Evolutionary conservation across 2,888 invertebrate genomes (phyloP), one percentile per base, ranked within the genome.

Genomic region (Lordiphosa andalusiaca): DNA sequence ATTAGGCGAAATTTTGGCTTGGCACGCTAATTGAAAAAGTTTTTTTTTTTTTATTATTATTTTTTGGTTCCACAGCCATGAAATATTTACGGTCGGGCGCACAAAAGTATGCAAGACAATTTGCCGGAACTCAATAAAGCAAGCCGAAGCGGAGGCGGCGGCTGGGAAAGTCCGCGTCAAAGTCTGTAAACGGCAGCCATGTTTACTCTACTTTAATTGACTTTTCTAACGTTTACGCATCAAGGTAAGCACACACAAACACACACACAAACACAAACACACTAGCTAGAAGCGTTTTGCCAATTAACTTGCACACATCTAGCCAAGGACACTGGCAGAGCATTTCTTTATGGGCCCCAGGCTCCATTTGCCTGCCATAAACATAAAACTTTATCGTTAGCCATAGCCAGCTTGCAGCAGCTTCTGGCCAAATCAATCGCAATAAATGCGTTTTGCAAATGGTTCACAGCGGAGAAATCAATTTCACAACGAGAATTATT

Each of bases 161-260:
- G 25, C 13, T 4, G 12, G 19, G 50, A 9, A 21, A 36, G 35
- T 23, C 35, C 19, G 35, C 36, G 23, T 12, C 3, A 12, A 12
- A 25, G 25, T 21, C 23, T 23, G 16, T 48, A 7, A 42, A 16
- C 21, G 38, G 39, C 33, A 36, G 25, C 41, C 47, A 30, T 59
- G 57, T 67, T 68, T 46, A 55, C 55, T 63, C 48, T 35, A 16
- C 16, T 58, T 67, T 67, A 68, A 69, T 69, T 61, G 53, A 52
- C 48, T 62, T 66, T 67, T 56, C 62, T 69, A 58, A 56, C 60
- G 61, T 56, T 58, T 69, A 71, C 71, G 69, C 69, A 55, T 16
- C 19, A 58, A 19, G 37, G 44, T 21, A 19, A 41, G 38, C 48
- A 50, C 46, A 12, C 38, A 21, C 35, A 44, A 48, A 7, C 13